Evolutionary conservation across 1,140 invertebrate species (phyloP).

Genomic region (Euura lappo): DNA sequence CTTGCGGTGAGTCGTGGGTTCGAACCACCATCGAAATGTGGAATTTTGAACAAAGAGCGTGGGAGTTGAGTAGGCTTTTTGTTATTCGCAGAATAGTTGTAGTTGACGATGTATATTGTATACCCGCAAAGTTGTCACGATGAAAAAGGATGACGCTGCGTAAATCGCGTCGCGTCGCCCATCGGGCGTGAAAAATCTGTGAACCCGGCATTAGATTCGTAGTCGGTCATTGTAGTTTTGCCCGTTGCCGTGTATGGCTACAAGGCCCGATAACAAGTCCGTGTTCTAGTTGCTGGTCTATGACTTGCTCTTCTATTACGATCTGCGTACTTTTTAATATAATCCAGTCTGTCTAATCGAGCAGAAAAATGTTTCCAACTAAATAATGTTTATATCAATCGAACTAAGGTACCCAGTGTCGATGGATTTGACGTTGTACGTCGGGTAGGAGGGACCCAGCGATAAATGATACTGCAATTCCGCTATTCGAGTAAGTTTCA

Average conservation of each 20-base stretch:
- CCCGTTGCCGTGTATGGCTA: not conserved
- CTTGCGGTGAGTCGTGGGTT: too few relatives aligned
- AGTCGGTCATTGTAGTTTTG: not conserved
- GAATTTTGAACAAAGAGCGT: too few relatives aligned
- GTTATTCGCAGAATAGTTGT: too few relatives aligned
- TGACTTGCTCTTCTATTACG: constrained; percentile 1
- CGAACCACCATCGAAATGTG: too few relatives aligned
- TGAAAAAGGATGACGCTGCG: too few relatives aligned
- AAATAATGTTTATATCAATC: not conserved
- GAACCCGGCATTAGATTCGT: too few relatives aligned
- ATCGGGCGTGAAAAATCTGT: too few relatives aligned
- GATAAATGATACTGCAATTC: not conserved
- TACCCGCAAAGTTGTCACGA: too few relatives aligned
- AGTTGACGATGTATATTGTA: too few relatives aligned
- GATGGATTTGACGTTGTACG: not conserved
- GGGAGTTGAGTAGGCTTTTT: too few relatives aligned
- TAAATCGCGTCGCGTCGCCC: too few relatives aligned
- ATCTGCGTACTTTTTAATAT: constrained; percentile 1
- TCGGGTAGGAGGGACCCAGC: not conserved
- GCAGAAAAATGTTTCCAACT: constrained; percentile 4
- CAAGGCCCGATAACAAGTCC: not conserved
- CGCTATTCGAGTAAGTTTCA: not conserved
- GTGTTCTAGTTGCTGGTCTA: not conserved
- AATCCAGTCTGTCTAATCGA: not conserved
- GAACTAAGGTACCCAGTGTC: not conserved